Percentiles rank a stretch among this genome's conserved stretches.
phyloP scores from a whole-genome alignment of 2,888 invertebrate genomes.

The Eupithecia pulchellata region DNA sequence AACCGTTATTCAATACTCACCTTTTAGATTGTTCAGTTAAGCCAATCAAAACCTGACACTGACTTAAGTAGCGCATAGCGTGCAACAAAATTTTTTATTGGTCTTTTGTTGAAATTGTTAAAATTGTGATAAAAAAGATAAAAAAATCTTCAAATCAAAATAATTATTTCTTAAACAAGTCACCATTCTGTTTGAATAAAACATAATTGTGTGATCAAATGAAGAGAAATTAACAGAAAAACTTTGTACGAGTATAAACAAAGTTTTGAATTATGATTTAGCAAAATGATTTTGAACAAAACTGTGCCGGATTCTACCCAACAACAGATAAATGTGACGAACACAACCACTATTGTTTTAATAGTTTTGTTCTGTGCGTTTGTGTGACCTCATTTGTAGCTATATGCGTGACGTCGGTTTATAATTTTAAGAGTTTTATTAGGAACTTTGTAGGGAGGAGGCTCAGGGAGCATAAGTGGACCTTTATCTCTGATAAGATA shows the following conservation, averaged over 20 bases:
- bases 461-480: not conserved
- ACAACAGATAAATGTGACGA: slow-evolving; percentile 12
- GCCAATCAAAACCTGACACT: not conserved
- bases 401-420: slow-evolving; percentile 62
- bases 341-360: slow-evolving; percentile 32
- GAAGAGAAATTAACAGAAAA: slow-evolving; percentile 5
- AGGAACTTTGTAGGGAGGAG: too few species aligned
- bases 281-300: slow-evolving; percentile 2
- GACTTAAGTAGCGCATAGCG: too few species aligned
- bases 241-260: slow-evolving; percentile 16
- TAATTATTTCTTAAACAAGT: not conserved
- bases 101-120: not conserved
- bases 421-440: not conserved
- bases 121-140: not conserved
- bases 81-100: not conserved
- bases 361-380: slow-evolving; percentile 54
- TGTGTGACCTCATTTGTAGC: slow-evolving; percentile 63
- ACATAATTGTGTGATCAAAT: slow-evolving; percentile 43
- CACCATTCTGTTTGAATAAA: slow-evolving; percentile 44
- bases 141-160: not conserved
- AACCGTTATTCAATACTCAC: not conserved
- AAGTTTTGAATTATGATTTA: not conserved
- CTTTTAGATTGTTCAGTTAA: not conserved
- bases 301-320: not conserved
- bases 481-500: not conserved